Conservation (phyloP, 2,888 invertebrate genomes). For the Leptinotarsa peninsularis region DNA sequence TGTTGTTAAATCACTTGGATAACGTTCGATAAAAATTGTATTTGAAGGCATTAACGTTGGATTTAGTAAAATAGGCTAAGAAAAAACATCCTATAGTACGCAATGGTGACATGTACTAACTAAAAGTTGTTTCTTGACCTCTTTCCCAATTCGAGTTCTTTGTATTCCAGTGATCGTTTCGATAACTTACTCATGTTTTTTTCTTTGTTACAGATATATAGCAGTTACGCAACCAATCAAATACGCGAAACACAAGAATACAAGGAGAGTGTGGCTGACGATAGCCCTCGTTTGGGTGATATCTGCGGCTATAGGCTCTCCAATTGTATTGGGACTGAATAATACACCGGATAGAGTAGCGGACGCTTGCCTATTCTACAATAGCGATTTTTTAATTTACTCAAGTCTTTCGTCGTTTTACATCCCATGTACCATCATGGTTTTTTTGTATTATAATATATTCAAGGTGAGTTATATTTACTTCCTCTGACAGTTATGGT, state of each 20-base stretch:
- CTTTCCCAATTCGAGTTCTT: no score
- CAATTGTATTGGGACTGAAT: conserved; percentile 95
- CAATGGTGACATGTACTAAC: no score
- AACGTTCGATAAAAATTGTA: no score
- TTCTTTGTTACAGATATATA: conserved; percentile 84
- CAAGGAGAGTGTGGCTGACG: conserved; percentile 92
- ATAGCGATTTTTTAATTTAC: conserved; percentile 97
- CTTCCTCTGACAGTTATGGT: no score
- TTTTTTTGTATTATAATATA: conserved; percentile 96
- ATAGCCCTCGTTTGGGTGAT: conserved; percentile 97
- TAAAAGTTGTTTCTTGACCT: no score
- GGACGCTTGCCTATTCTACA: conserved; percentile 94
- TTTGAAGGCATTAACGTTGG: no score
- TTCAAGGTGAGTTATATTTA: conserved; percentile 81
- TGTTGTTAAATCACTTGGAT: no score
- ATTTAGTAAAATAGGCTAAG: no score
- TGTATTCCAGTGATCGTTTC: no score
- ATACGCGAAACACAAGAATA: conserved; percentile 98
- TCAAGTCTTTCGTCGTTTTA: conserved; percentile 98
- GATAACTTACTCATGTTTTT: background rate
- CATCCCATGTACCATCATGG: conserved; percentile 98
- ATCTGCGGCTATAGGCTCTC: conserved; percentile 94
- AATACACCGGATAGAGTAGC: conserved; percentile 87
- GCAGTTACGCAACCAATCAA: conserved; percentile 99
- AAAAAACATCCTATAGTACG: no score